Conservation (phyloP, 2,797 vertebrate genomes). For the Leucoraja ocellata region DNA sequence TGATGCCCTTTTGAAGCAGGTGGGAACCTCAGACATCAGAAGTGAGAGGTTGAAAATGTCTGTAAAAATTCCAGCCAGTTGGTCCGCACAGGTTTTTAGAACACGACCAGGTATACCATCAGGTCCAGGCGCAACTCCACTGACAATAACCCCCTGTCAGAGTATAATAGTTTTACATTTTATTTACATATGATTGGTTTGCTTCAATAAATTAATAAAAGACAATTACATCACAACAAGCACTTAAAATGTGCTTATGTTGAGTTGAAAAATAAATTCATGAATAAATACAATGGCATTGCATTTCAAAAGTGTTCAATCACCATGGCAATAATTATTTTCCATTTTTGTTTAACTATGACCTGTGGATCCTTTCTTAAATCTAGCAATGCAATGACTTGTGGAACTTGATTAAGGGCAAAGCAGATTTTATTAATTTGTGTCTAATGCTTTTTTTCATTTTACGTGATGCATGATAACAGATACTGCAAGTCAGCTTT, state of each 20-base stretch:
- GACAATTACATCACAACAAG: not conserved
- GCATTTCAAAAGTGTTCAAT: slow-evolving; percentile 23
- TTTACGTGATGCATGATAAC: not conserved
- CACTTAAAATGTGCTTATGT: not conserved
- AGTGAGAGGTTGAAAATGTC: too few species aligned
- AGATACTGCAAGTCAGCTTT: not conserved
- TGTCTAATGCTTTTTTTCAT: not conserved
- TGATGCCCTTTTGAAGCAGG: too few species aligned
- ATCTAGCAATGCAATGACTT: not conserved
- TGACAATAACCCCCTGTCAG: not conserved
- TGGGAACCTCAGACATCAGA: too few species aligned
- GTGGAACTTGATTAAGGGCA: not conserved
- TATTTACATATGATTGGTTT: not conserved
- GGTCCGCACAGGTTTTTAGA: too few species aligned
- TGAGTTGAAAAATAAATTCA: not conserved
- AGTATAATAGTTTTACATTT: not conserved
- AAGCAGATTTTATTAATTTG: slow-evolving; percentile 17
- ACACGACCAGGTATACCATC: too few species aligned
- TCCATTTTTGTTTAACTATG: not conserved
- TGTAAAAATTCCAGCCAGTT: too few species aligned
- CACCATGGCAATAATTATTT: not conserved
- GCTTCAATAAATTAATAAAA: not conserved
- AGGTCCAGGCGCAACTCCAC: too few species aligned
- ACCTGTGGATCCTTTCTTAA: not conserved
- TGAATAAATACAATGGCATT: slow-evolving; percentile 25